These are phyloP conservation scores for Nesoenas mayeri DNA, from an alignment of 2,113 vertebrate genomes.

Conservation along the genomic window DNA sequence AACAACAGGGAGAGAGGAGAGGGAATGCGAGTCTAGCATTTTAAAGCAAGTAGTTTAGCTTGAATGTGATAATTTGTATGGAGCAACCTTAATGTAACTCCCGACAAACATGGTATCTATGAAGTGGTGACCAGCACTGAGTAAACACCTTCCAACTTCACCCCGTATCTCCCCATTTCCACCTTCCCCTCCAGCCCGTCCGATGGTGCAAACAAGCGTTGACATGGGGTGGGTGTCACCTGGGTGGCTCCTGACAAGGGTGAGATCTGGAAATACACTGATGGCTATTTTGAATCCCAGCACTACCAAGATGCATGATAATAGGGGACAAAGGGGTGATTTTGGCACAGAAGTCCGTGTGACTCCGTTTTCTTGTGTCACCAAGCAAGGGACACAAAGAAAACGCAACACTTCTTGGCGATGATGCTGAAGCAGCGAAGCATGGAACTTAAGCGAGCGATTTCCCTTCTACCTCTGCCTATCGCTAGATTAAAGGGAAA, in stretches of 20 bases:
- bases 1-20: conserved; percentile 37
- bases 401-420: fast-evolving
- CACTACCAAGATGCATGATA: not conserved
- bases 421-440: not conserved
- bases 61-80: not conserved
- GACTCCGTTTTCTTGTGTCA: not conserved
- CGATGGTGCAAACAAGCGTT: not conserved
- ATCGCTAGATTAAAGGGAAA: not conserved
- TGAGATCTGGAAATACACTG: conserved; percentile 28
- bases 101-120: not conserved
- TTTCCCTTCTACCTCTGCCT: not conserved
- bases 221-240: not conserved
- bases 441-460: fast-evolving
- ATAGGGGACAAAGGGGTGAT: not conserved
- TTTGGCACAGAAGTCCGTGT: not conserved
- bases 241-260: not conserved
- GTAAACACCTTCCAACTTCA: not conserved
- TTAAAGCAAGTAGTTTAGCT: conserved; percentile 28
- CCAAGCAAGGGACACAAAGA: not conserved
- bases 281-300: not conserved
- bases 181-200: not conserved
- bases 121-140: not conserved
- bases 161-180: fast-evolving
- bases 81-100: not conserved
- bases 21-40: conserved; percentile 17